phyloP scores from a whole-genome alignment of 2,888 invertebrate genomes.

The Sthenelais limicola region DNA sequence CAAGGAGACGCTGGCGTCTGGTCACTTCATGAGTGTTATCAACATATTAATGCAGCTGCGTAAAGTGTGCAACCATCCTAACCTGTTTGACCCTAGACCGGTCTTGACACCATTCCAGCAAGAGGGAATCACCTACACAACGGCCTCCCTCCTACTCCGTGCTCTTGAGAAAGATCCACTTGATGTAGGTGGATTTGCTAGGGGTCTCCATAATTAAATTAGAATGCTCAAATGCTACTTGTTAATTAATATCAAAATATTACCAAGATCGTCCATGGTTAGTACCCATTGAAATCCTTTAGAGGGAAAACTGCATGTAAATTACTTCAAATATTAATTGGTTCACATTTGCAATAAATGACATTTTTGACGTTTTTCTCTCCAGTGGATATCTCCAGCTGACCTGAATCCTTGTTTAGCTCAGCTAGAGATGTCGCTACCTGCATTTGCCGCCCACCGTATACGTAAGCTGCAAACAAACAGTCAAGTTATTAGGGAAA shows the following conservation, averaged over 20 bases:
- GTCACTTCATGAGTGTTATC: slow-evolving; percentile 94
- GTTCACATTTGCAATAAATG: too few relatives aligned
- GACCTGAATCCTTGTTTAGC: slow-evolving; percentile 68
- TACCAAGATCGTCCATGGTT: neutral
- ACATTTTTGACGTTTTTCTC: neutral
- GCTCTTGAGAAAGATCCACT: slow-evolving; percentile 83
- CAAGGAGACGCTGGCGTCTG: slow-evolving; percentile 90
- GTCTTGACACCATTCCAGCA: slow-evolving; percentile 88
- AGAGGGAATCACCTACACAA: slow-evolving; percentile 80
- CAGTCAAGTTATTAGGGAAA: slow-evolving; percentile 80
- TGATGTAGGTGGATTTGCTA: slow-evolving; percentile 75
- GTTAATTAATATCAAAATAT: neutral
- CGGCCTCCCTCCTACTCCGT: slow-evolving; percentile 78
- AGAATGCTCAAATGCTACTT: neutral
- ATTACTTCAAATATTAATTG: neutral
- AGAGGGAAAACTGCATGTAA: neutral
- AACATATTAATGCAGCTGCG: slow-evolving; percentile 99
- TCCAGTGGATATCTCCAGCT: slow-evolving; percentile 36
- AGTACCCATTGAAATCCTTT: neutral
- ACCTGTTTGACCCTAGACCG: slow-evolving; percentile 87
- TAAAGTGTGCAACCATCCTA: slow-evolving; percentile 96
- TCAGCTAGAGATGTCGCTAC: slow-evolving; percentile 80
- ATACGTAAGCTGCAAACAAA: slow-evolving; percentile 83
- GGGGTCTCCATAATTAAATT: neutral
- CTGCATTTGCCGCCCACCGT: slow-evolving; percentile 89